Evolutionary conservation across 2,888 invertebrate genomes (phyloP).

Genomic region (Himalopsyche anomala): DNA sequence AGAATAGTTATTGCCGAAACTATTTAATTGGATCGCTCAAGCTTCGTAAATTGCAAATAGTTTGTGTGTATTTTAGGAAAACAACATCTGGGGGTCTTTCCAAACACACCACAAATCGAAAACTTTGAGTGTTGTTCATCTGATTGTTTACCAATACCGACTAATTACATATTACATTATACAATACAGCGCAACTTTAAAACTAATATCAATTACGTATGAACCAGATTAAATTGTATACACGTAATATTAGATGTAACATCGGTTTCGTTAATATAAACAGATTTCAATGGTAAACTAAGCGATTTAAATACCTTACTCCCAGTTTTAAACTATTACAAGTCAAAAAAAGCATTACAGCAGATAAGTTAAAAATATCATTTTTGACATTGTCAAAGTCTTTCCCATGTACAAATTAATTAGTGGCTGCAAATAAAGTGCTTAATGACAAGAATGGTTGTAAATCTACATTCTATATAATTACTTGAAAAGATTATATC

Average conservation of each 20-base stretch:
- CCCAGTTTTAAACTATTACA: too few relatives aligned
- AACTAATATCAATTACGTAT: conserved; percentile 23
- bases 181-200: neutral
- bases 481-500: too few relatives aligned
- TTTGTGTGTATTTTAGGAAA: conserved; percentile 5
- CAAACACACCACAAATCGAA: conserved; percentile 8
- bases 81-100: conserved; percentile 36
- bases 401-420: too few relatives aligned
- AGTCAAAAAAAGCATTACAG: too few relatives aligned
- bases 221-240: conserved; percentile 28
- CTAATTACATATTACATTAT: conserved; percentile 23
- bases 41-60: neutral
- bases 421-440: too few relatives aligned
- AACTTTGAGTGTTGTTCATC: conserved; percentile 42
- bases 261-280: neutral
- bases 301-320: too few relatives aligned
- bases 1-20: neutral
- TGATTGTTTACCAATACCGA: conserved; percentile 38
- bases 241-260: conserved; percentile 62
- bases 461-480: too few relatives aligned
- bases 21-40: conserved; percentile 1
- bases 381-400: too few relatives aligned
- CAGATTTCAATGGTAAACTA: too few relatives aligned
- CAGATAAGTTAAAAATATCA: too few relatives aligned
- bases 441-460: too few relatives aligned